These are phyloP conservation scores for Streptopelia turtur DNA, from an alignment of 2,797 vertebrate species.

Conservation along the genomic window DNA sequence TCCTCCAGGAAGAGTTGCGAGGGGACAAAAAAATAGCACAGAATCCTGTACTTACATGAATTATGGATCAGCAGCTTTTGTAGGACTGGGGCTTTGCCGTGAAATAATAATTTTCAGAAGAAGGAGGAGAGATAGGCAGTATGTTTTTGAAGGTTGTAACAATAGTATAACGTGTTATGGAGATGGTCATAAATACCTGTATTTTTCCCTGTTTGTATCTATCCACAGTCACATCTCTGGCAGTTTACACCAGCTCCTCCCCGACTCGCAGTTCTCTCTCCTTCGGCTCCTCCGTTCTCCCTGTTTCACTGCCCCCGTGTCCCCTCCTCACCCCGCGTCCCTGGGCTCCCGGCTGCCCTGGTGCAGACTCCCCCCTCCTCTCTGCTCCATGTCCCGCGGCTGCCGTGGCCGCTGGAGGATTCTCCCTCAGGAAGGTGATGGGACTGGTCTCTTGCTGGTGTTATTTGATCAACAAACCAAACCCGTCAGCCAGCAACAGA, in stretches of 20 bases:
- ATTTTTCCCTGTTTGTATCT: neutral
- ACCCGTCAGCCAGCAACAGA: neutral
- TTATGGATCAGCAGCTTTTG: constrained; percentile 5
- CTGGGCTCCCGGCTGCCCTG: neutral
- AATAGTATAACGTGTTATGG: neutral
- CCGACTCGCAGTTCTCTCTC: neutral
- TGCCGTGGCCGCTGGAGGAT: neutral
- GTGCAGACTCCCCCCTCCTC: neutral
- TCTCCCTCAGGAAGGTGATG: neutral
- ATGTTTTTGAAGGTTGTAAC: neutral
- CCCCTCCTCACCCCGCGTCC: neutral
- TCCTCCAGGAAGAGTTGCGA: neutral
- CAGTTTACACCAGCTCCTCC: neutral
- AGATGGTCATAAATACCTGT: neutral
- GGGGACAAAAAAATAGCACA: neutral
- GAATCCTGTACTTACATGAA: neutral
- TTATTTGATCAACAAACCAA: neutral
- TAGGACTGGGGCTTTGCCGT: neutral
- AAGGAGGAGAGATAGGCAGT: neutral
- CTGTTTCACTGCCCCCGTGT: neutral
- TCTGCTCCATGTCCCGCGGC: neutral
- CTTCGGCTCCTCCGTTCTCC: neutral
- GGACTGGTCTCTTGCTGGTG: neutral
- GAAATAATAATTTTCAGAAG: constrained; percentile 3
- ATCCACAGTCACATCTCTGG: neutral